Evolutionary conservation across 2,888 invertebrate species (phyloP), one percentile per base, ranked within the genome.

Genomic region (Acanthoscelides obtectus): DNA sequence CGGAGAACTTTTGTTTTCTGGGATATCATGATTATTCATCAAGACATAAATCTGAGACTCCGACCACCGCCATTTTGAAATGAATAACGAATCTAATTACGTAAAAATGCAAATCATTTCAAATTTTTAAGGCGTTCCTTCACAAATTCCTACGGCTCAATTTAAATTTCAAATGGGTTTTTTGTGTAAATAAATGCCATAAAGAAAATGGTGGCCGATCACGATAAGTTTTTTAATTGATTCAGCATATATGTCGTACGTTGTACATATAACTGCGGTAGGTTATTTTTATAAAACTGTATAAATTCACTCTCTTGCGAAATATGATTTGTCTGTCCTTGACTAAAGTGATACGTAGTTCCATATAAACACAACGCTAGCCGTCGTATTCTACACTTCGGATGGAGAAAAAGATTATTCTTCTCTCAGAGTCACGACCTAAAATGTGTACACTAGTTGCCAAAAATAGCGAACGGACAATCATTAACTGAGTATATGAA

Each of bases 321-420:
- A 75, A 75, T 74, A 74, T 74, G 75, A 74, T 76, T 76, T 74
- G 74, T 69, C 70, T 75, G 73, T 70, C 75, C 75, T 76, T 74
- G 75, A 74, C 72, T 72, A 69, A 63, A 74, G 73, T 70, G 70
- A 74, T 71, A 74, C 72, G 74, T 74, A 72, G 66, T 65, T 73
- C 70, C 73, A 22, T 69, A 64, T 68, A 65, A 63, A 67, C 68
- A 64, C 25, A 73, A 45, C 12, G 45, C 17, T 73, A n/a, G n/a
- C n/a, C n/a, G 45, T 45, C 45, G 3, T 6, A n/a, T n/a, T n/a
- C n/a, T n/a, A 74, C 76, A 72, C 45, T 45, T 72, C 72, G 70
- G 72, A 74, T 74, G 73, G 73, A 72, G 70, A n/a, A n/a, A 6
- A 3, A 12, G 45, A 45, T 3, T 45, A 6, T 3, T 45, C 45